Evolutionary conservation across 1,140 invertebrate genomes (phyloP).

Genomic region (Caerostris extrusa): DNA sequence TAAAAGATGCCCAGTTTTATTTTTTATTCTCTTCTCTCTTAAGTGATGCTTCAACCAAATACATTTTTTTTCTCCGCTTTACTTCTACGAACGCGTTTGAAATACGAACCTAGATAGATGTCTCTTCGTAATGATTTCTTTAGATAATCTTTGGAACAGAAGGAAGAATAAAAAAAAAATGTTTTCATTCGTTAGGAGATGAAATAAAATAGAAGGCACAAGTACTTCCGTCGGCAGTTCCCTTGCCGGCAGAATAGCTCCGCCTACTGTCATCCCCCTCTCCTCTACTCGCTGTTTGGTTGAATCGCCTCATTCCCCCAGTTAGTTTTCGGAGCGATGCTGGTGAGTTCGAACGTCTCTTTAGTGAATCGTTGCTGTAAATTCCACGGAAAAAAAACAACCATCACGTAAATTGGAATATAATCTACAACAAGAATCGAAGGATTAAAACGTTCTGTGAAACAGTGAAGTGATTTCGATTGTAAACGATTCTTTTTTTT

Average conservation of each 20-base stretch:
- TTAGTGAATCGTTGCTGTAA: neutral
- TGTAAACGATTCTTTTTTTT: neutral
- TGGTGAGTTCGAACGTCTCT: neutral
- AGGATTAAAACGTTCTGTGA: neutral
- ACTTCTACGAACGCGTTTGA: neutral
- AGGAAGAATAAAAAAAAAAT: neutral
- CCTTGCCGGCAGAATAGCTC: neutral
- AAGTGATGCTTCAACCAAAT: neutral
- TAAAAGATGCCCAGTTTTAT: too few species aligned
- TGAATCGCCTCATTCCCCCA: neutral
- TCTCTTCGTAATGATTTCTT: neutral
- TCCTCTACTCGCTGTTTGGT: neutral
- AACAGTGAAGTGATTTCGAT: neutral
- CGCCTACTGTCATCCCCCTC: neutral
- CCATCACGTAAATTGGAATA: neutral
- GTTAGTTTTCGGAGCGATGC: neutral
- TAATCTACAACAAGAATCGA: neutral
- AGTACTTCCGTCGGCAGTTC: neutral
- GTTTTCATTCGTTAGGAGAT: constrained; percentile 6
- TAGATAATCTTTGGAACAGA: neutral
- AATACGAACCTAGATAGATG: neutral
- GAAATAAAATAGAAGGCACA: constrained; percentile 1
- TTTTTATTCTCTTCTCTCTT: neutral
- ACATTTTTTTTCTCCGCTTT: neutral
- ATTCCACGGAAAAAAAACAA: neutral